Percentiles rank a stretch among this genome's conserved stretches.
Evolutionary conservation across 2,888 invertebrate species (phyloP).

Genomic region (Drosophila suboccidentalis): DNA sequence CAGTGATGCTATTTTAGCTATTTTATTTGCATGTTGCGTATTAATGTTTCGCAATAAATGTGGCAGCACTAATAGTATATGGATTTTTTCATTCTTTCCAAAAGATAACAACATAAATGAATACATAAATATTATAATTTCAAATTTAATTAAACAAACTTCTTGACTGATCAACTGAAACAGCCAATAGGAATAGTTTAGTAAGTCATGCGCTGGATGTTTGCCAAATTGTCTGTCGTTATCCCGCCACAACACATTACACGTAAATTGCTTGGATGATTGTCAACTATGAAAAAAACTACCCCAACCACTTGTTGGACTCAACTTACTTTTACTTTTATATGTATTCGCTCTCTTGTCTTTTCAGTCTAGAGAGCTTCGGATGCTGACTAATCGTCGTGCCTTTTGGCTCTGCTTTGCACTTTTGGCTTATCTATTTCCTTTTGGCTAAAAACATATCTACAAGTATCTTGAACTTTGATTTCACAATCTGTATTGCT

Average conservation of each 20-base stretch:
- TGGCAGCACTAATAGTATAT: no score
- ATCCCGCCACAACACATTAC: slow-evolving; percentile 10
- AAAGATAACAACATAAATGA: no score
- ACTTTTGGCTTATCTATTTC: slow-evolving; percentile 18
- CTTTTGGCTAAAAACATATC: slow-evolving; percentile 41
- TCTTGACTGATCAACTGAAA: no score
- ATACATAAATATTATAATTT: no score
- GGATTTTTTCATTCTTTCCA: no score
- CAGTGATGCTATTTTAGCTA: no score
- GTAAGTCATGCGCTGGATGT: slow-evolving; percentile 27
- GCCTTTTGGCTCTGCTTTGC: slow-evolving; percentile 1
- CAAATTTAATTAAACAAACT: no score
- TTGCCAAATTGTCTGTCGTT: slow-evolving; percentile 42
- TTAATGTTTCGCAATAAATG: no score
- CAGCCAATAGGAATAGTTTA: not conserved
- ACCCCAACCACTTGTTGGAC: slow-evolving; percentile 43
- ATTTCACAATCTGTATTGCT: slow-evolving; percentile 27
- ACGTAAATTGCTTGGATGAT: slow-evolving; percentile 11
- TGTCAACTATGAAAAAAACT: not conserved
- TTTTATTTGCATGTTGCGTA: no score
- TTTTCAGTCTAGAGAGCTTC: not conserved
- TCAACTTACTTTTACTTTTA: slow-evolving; percentile 38
- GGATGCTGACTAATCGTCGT: slow-evolving; percentile 45
- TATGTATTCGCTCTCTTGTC: not conserved
- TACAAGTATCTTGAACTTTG: slow-evolving; percentile 38